A percentile compares a stretch with the other conserved stretches of the same genome.
Evolutionary conservation across 2,113 vertebrate genomes (phyloP).

Genomic region (Semnornis frantzii): DNA sequence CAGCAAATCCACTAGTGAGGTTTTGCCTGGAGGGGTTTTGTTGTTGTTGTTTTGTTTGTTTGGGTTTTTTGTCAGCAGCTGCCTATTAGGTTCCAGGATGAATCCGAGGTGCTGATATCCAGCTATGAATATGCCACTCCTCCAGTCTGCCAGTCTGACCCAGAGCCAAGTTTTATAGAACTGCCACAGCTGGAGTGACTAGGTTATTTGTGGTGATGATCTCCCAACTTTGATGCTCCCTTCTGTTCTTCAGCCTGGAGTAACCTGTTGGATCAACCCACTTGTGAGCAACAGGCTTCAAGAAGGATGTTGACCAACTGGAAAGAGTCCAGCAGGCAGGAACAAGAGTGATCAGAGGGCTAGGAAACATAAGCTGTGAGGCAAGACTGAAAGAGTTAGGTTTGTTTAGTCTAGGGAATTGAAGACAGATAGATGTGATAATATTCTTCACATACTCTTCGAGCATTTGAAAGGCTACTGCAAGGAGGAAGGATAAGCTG

Average conservation of each 20-base stretch:
- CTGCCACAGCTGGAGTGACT: not conserved
- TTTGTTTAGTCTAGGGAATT: conserved; percentile 51
- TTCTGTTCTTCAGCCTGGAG: not conserved
- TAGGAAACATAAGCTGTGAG: conserved; percentile 22
- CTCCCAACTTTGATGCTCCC: not conserved
- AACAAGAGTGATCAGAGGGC: not conserved
- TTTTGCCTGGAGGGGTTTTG: not conserved
- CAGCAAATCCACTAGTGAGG: not conserved
- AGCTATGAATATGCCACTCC: not conserved
- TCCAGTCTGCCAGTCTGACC: not conserved
- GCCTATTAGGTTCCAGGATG: not conserved
- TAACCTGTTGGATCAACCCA: not conserved
- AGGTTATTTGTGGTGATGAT: not conserved
- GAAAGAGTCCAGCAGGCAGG: conserved; percentile 8
- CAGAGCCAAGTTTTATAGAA: not conserved
- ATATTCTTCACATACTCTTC: not conserved
- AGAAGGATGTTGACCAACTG: conserved; percentile 18
- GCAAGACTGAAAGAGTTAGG: conserved; percentile 9
- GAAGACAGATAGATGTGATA: not conserved
- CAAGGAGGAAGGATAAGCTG: not conserved
- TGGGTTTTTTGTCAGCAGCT: not conserved
- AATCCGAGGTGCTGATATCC: not conserved
- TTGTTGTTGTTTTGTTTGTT: too few relatives aligned
- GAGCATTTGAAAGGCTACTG: conserved; percentile 6
- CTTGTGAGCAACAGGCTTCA: not conserved